phyloP scores from a whole-genome alignment of 1,140 invertebrate species.

The Kradibia gibbosae region DNA sequence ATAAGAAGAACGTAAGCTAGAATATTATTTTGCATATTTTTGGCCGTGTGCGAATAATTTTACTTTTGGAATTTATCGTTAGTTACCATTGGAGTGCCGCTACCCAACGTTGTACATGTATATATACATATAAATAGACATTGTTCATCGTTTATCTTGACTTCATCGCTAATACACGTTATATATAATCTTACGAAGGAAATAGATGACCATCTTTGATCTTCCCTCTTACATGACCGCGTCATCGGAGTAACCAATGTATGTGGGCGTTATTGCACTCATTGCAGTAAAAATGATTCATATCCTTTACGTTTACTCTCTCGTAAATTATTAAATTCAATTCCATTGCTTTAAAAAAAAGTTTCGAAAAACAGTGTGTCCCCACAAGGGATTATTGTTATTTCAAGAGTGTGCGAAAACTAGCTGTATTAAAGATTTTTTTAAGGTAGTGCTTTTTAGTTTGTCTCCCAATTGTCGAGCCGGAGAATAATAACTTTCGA shows the following conservation, averaged over 20 bases:
- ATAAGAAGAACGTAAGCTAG: neutral
- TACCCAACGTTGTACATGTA: neutral
- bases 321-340: neutral
- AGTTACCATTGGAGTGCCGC: neutral
- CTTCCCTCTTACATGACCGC: neutral
- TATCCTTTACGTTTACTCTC: neutral
- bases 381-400: no score
- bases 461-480: neutral
- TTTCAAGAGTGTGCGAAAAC: no score
- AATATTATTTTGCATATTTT: neutral
- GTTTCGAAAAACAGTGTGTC: neutral
- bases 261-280: neutral
- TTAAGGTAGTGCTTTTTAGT: neutral
- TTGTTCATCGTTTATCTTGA: slow-evolving; percentile 2
- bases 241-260: neutral
- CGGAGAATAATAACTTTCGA: neutral
- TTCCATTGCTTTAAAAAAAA: neutral
- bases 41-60: neutral
- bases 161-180: neutral
- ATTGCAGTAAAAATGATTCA: neutral
- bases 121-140: no score
- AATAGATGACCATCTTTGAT: slow-evolving; percentile 6
- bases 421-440: no score
- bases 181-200: neutral
- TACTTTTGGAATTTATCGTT: neutral